Evolutionary conservation across 2,113 vertebrate genomes (phyloP).

Genomic region (Pyrgilauda ruficollis): DNA sequence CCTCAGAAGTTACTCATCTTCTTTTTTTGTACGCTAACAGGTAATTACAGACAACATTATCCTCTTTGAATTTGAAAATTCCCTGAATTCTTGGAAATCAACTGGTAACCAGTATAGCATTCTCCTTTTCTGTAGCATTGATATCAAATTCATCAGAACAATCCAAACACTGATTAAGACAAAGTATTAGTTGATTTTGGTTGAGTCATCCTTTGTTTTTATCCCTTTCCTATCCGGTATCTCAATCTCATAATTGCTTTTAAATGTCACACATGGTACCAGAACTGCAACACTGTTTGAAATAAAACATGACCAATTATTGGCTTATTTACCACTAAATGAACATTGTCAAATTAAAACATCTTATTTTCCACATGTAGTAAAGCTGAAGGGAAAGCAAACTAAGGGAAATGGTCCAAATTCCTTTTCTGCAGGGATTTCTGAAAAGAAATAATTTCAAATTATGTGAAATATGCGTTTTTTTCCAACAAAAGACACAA

Average conservation of each 20-base stretch:
- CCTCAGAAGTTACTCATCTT: not conserved
- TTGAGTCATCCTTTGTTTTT: slow-evolving; percentile 37
- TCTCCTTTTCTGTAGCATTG: not conserved
- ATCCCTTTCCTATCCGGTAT: slow-evolving; percentile 2
- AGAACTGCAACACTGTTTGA: slow-evolving; percentile 16
- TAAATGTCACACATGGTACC: not conserved
- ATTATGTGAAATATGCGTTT: not conserved
- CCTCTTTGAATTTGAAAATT: not conserved
- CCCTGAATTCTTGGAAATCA: not conserved
- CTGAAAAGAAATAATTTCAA: not conserved
- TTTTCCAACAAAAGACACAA: not conserved
- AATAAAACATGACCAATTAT: slow-evolving; percentile 23
- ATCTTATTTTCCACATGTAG: not conserved
- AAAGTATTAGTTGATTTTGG: slow-evolving; percentile 6
- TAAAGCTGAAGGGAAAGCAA: not conserved
- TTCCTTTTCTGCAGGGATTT: not conserved
- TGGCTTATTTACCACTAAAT: slow-evolving; percentile 43
- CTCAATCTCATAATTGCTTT: slow-evolving; percentile 15
- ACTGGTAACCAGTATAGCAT: not conserved
- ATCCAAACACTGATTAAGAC: slow-evolving; percentile 12
- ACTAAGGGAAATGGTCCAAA: not conserved
- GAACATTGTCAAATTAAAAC: not conserved
- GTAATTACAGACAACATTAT: not conserved
- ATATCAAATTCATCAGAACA: slow-evolving; percentile 29
- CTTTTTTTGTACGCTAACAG: not conserved